Percentiles rank a stretch among this genome's conserved stretches.
Evolutionary conservation across 2,797 vertebrate species (phyloP).

Genomic region (Acanthurus leucopareius): DNA sequence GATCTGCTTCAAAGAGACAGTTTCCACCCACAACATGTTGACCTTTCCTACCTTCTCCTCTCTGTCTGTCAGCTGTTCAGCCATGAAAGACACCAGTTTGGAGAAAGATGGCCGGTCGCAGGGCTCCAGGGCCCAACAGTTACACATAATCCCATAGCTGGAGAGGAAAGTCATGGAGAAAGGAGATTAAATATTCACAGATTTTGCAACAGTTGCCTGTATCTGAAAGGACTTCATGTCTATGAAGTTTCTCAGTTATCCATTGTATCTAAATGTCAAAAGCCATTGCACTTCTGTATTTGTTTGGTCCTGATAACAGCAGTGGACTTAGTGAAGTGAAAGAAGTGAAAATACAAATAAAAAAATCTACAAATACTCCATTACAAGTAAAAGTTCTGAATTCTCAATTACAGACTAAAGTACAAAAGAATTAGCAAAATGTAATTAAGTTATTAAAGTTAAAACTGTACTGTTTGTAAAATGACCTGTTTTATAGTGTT

Average conservation of each 20-base stretch:
- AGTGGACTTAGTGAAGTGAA: neutral
- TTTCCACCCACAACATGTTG: too few relatives aligned
- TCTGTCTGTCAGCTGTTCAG: conserved; percentile 87
- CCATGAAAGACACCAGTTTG: conserved; percentile 88
- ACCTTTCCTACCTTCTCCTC: conserved; percentile 87
- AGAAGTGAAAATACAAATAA: too few relatives aligned
- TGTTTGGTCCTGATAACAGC: neutral
- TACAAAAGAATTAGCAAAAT: too few relatives aligned
- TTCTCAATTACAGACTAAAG: too few relatives aligned
- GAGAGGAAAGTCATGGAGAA: neutral
- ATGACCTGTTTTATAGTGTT: too few relatives aligned
- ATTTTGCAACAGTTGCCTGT: neutral
- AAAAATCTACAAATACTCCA: neutral
- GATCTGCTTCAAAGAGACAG: too few relatives aligned
- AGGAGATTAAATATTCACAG: neutral
- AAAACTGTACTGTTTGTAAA: too few relatives aligned
- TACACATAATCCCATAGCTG: conserved; percentile 92
- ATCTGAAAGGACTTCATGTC: neutral
- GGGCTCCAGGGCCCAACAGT: conserved; percentile 92
- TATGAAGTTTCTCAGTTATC: neutral
- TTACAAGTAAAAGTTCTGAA: too few relatives aligned
- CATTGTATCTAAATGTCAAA: neutral
- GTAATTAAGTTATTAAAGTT: too few relatives aligned
- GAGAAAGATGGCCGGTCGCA: conserved; percentile 90
- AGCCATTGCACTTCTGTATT: neutral